phyloP scores from a whole-genome alignment of 1,140 invertebrate species.

The Plectus sambesii region DNA sequence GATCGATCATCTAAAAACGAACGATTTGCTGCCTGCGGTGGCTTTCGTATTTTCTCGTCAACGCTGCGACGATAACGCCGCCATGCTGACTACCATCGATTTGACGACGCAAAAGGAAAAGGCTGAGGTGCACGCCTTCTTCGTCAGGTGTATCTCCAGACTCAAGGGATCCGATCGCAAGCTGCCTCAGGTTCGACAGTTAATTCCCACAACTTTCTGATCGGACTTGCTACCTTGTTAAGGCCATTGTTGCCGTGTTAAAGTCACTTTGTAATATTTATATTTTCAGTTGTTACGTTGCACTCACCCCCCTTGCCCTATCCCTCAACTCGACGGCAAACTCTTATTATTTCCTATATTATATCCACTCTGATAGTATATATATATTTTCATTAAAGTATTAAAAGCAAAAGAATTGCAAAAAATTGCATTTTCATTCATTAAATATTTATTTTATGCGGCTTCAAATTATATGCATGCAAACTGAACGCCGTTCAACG shows the following conservation, averaged over 20 bases:
- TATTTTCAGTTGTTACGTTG: too few relatives aligned
- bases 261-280: not conserved
- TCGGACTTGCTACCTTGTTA: constrained; percentile 1
- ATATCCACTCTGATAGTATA: too few relatives aligned
- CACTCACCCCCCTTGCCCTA: too few relatives aligned
- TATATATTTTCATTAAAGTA: too few relatives aligned
- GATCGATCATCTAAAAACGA: constrained; percentile 62
- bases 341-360: too few relatives aligned
- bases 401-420: too few relatives aligned
- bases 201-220: too few relatives aligned
- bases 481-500: too few relatives aligned
- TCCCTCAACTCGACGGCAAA: too few relatives aligned
- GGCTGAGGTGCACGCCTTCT: constrained; percentile 66
- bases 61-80: constrained; percentile 68
- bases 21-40: constrained; percentile 78
- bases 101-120: constrained; percentile 73
- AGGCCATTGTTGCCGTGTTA: not conserved
- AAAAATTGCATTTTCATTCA: too few relatives aligned
- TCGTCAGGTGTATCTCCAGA: constrained; percentile 65
- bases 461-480: not conserved
- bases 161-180: constrained; percentile 72
- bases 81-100: constrained; percentile 57
- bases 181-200: constrained; percentile 66
- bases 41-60: constrained; percentile 85
- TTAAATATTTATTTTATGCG: not conserved